These are phyloP conservation scores for Eublepharis macularius DNA, from an alignment of 2,113 vertebrate genomes.

Conservation along the genomic window DNA sequence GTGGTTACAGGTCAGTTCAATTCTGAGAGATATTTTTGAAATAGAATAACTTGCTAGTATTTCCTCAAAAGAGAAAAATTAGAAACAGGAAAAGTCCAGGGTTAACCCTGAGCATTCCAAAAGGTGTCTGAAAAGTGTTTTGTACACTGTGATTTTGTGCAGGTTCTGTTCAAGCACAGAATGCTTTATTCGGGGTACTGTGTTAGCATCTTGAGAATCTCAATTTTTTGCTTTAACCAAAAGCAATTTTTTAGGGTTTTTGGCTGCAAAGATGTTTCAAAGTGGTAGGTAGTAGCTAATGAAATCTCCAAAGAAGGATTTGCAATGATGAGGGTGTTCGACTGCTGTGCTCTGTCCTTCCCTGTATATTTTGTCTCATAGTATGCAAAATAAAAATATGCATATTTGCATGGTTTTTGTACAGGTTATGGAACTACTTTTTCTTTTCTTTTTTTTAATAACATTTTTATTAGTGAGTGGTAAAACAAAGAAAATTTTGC, in stretches of 20 bases:
- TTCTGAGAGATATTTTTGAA: not conserved
- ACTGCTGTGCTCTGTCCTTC: constrained; percentile 9
- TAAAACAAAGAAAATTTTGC: too few relatives aligned
- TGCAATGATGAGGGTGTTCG: not conserved
- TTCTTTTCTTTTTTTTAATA: too few relatives aligned
- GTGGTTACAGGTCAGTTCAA: constrained; percentile 39
- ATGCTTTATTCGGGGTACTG: not conserved
- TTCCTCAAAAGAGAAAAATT: not conserved
- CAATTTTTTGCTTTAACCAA: not conserved
- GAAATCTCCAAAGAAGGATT: not conserved
- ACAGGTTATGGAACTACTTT: not conserved
- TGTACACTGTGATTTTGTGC: not conserved
- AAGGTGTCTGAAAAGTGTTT: not conserved
- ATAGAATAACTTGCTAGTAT: not conserved
- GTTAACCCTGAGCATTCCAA: not conserved
- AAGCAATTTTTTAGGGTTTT: not conserved
- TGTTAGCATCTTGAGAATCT: not conserved
- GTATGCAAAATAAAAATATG: not conserved
- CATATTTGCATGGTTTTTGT: not conserved
- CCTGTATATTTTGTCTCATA: not conserved
- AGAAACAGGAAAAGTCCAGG: not conserved
- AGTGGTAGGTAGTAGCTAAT: too few relatives aligned
- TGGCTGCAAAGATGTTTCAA: not conserved
- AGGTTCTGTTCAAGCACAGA: not conserved
- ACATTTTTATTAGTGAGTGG: too few relatives aligned